These are phyloP conservation scores for Orchestes rusci DNA, from an alignment of 2,888 invertebrate genomes.

Conservation along the genomic window DNA sequence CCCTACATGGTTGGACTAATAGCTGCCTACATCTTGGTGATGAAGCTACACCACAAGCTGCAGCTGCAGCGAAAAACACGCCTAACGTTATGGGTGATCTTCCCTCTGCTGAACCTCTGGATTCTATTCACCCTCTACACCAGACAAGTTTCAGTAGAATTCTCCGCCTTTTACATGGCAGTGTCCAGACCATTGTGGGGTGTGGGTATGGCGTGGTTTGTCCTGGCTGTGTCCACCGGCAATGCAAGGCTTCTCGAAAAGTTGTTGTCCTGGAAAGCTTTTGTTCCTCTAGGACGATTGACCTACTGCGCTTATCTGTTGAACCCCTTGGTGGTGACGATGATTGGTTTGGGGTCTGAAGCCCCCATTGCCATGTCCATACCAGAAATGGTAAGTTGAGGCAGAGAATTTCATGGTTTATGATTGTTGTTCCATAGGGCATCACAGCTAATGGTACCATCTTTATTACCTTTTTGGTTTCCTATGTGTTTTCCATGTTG, in stretches of 20 bases:
- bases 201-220: constrained; percentile 50
- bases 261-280: constrained; percentile 39
- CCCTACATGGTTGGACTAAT: constrained; percentile 47
- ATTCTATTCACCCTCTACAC: constrained; percentile 44
- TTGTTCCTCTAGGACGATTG: constrained; percentile 46
- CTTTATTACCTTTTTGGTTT: constrained; percentile 36
- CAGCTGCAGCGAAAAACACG: no score
- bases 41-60: constrained; percentile 35
- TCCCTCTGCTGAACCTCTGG: constrained; percentile 40
- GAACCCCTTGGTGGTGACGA: constrained; percentile 50
- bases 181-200: constrained; percentile 50
- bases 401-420: no score
- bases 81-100: constrained; percentile 38
- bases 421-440: constrained; percentile 2
- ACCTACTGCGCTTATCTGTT: constrained; percentile 54
- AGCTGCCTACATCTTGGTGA: constrained; percentile 45
- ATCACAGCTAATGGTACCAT: constrained; percentile 30
- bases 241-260: constrained; percentile 44
- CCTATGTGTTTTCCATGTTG: constrained; percentile 38
- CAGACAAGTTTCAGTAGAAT: constrained; percentile 43
- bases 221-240: constrained; percentile 50
- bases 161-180: constrained; percentile 47
- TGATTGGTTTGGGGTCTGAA: constrained; percentile 42
- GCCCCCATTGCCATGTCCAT: constrained; percentile 36
- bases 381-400: constrained; percentile 34